Evolutionary conservation across 2,113 vertebrate species (phyloP), one percentile per base, ranked within the genome.

Genomic region (Apeltes quadracus): DNA sequence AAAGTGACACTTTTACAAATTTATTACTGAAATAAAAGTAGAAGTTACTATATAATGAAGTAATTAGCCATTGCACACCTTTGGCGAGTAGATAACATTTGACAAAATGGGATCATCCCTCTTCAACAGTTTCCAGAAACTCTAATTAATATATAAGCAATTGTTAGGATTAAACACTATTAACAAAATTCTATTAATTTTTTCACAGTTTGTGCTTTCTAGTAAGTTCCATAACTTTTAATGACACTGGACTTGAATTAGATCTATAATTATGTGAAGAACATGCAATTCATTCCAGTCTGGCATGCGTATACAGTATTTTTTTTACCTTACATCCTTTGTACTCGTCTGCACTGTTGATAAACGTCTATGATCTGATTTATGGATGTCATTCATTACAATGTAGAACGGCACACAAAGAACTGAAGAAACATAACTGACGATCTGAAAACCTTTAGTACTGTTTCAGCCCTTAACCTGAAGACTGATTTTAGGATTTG

Each of bases 1-100:
- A 50, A 41, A 75, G 38, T 56, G 69, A 75, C 48, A 67, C 36
- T 71, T 76, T 71, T 57, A 66, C 41, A 71, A 67, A 79, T 57
- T 34, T 7, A 75, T 51, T 25, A 34, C 18, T 16, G 68, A 69
- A 61, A 61, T 64, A 71, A 77, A 73, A 68, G 59, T 75, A 16
- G 20, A 72, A 71, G 18, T 12, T 55, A 56, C 43, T 12, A 10
- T 61, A 38, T 41, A 68, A 76, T 55, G 39, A 59, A 59, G 50
- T 65, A 64, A 71, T 85, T 75, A 18, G 29, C 65, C 10, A 50
- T 20, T 27, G 61, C 53, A 36, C 44, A 77, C 59, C 58, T 62
- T 51, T 53, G 59, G 70, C 27, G 22, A 23, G 32, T 2, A 65
- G 69, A 76, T 79, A 51, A 75, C 41, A 25, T 78, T 68, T 38